These are phyloP conservation scores for Poecilia picta DNA, from an alignment of 2,797 vertebrate species.

Conservation along the genomic window DNA sequence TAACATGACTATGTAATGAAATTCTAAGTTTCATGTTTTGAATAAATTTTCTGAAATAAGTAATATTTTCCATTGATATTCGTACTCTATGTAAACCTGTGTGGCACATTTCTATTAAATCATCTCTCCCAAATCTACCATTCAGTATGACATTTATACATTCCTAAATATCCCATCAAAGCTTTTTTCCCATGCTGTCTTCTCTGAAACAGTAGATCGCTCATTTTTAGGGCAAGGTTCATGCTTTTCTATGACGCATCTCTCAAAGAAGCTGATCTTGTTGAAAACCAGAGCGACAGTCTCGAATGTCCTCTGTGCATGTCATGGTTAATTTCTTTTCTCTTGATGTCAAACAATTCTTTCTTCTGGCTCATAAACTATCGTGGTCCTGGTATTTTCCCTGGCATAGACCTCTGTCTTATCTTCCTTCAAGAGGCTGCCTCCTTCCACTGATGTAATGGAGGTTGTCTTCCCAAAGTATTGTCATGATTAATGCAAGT, in stretches of 20 bases:
- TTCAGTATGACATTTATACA: conserved; percentile 13
- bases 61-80: not conserved
- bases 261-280: conserved; percentile 54
- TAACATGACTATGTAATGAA: not conserved
- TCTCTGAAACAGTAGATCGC: conserved; percentile 15
- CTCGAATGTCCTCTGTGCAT: conserved; percentile 41
- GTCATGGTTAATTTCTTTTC: conserved; percentile 48
- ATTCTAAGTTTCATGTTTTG: not conserved
- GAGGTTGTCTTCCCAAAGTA: conserved; percentile 75
- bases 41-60: not conserved
- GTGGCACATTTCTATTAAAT: conserved; percentile 34
- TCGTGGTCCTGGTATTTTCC: conserved; percentile 52
- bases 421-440: conserved; percentile 42
- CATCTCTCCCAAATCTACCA: conserved; percentile 21
- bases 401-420: conserved; percentile 55
- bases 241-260: conserved; percentile 50
- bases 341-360: conserved; percentile 60
- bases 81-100: conserved; percentile 13
- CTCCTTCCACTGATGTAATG: conserved; percentile 65
- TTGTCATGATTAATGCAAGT: conserved; percentile 80
- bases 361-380: conserved; percentile 53
- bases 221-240: conserved; percentile 45
- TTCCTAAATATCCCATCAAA: conserved; percentile 37
- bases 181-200: conserved; percentile 27
- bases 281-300: conserved; percentile 34